Conservation (phyloP, 2,113 vertebrate genomes). For the Zootoca vivipara region DNA sequence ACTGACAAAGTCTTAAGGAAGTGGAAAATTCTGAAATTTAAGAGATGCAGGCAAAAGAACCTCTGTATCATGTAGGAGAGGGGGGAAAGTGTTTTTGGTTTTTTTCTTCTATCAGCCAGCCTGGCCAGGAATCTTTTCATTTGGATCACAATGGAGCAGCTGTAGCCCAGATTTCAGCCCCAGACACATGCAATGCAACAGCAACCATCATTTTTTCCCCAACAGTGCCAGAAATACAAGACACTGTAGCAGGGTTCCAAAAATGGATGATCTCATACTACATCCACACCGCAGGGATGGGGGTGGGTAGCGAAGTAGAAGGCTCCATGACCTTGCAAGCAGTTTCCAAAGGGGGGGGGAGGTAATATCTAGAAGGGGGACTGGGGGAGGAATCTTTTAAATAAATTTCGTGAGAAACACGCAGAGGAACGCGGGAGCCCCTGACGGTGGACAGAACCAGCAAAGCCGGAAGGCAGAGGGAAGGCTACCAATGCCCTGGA, state of each 20-base stretch:
- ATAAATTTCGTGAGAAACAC: not conserved
- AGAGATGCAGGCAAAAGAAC: not conserved
- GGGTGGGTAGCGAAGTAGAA: not conserved
- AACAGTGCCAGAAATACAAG: not conserved
- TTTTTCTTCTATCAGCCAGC: not conserved
- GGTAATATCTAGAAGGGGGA: too few species aligned
- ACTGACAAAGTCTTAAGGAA: not conserved
- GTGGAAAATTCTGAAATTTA: not conserved
- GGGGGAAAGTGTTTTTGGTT: not conserved
- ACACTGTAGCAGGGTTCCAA: not conserved
- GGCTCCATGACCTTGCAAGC: constrained; percentile 6
- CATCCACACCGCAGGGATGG: not conserved
- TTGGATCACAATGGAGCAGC: not conserved
- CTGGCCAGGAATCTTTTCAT: not conserved
- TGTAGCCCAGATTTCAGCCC: constrained; percentile 10
- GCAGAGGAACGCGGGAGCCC: too few species aligned
- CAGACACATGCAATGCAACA: not conserved
- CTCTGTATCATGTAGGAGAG: too few species aligned
- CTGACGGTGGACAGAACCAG: not conserved
- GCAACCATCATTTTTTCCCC: not conserved
- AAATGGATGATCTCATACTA: constrained; percentile 22
- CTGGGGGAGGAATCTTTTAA: not conserved
- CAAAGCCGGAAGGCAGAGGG: not conserved
- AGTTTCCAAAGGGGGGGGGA: too few species aligned
- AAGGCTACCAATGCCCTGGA: not conserved